Evolutionary conservation across 2,888 invertebrate genomes (phyloP).

Genomic region (Fragum fragum): DNA sequence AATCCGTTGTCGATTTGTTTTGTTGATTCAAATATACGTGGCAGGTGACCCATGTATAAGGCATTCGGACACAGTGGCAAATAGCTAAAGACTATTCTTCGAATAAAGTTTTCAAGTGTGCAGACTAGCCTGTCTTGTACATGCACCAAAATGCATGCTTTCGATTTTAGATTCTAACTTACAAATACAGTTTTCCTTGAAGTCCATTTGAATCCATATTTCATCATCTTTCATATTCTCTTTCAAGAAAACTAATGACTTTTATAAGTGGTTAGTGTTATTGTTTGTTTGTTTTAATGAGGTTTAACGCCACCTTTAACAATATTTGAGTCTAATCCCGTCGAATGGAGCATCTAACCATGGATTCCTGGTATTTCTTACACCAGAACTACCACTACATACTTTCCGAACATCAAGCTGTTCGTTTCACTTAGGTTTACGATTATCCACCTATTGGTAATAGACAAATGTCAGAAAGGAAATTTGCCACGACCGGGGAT

Average conservation of each 20-base stretch:
- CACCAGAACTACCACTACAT: too few relatives aligned
- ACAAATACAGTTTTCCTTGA: slow-evolving; percentile 3
- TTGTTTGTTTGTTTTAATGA: too few relatives aligned
- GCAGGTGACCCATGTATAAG: slow-evolving; percentile 8
- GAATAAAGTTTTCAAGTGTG: slow-evolving; percentile 1
- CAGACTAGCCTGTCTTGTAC: slow-evolving; percentile 1
- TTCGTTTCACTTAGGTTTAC: too few relatives aligned
- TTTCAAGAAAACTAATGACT: not conserved
- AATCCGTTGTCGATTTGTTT: not conserved
- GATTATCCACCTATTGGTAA: too few relatives aligned
- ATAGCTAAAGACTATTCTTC: not conserved
- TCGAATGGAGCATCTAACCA: too few relatives aligned
- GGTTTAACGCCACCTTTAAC: too few relatives aligned
- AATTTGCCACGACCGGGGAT: too few relatives aligned
- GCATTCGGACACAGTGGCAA: not conserved
- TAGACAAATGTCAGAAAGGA: too few relatives aligned
- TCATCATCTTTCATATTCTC: not conserved
- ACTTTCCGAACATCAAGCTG: too few relatives aligned
- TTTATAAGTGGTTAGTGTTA: not conserved
- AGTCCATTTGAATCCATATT: not conserved
- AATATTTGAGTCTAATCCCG: too few relatives aligned
- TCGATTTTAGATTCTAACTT: not conserved
- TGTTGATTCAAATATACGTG: not conserved
- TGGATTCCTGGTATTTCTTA: too few relatives aligned
- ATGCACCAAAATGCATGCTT: slow-evolving; percentile 26